Percentiles rank a stretch among this genome's conserved stretches.
These are phyloP conservation scores for Penaeus japonicus DNA, from an alignment of 1,140 invertebrate genomes.

Conservation along the genomic window DNA sequence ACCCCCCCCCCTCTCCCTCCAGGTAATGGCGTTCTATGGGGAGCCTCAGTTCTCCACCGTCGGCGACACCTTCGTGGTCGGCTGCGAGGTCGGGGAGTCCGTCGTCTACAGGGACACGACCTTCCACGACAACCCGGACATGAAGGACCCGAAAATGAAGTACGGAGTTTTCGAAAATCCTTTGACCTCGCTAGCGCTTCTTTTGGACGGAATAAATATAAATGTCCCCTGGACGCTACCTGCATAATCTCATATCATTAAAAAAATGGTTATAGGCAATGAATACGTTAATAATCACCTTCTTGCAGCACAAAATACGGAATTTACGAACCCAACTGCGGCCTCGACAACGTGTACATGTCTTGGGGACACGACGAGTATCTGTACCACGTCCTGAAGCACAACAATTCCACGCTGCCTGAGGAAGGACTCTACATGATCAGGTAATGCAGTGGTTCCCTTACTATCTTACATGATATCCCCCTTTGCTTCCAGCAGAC, in stretches of 20 bases:
- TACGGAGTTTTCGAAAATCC: too few species aligned
- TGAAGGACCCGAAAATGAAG: constrained; percentile 82
- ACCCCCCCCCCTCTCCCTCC: constrained; percentile 26
- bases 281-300: too few species aligned
- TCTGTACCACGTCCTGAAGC: constrained; percentile 82
- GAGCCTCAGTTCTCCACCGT: constrained; percentile 96
- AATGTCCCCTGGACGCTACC: too few species aligned
- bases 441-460: constrained; percentile 65
- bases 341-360: constrained; percentile 86
- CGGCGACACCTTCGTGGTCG: constrained; percentile 95
- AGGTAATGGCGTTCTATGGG: constrained; percentile 92
- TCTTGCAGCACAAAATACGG: constrained; percentile 82
- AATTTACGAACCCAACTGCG: constrained; percentile 89
- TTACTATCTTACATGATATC: too few species aligned
- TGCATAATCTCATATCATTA: too few species aligned
- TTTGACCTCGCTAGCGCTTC: too few species aligned
- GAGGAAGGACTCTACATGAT: constrained; percentile 83
- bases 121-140: constrained; percentile 85
- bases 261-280: too few species aligned
- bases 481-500: too few species aligned
- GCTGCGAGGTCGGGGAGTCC: constrained; percentile 82
- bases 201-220: too few species aligned
- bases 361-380: constrained; percentile 99
- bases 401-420: constrained; percentile 84
- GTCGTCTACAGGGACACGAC: constrained; percentile 91